Evolutionary conservation across 1,140 invertebrate species (phyloP), one percentile per base, ranked within the genome.

Genomic region (Agrypnia vestita): DNA sequence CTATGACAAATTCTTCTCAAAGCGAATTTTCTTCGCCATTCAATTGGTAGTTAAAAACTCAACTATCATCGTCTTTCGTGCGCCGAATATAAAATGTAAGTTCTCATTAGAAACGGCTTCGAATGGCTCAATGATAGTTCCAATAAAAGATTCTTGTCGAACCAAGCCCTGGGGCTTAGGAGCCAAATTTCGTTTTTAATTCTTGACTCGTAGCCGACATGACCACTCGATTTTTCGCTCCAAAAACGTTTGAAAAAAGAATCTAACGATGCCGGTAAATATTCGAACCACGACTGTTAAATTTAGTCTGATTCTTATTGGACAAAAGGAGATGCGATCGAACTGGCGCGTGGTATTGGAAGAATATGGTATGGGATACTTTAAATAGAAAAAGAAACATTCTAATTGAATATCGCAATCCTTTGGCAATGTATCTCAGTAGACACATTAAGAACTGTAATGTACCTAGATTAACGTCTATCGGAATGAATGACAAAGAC

Each of bases 351-450:
- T 6, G 25, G 25, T 64, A 13, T 64, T 13, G 12, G 35, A 12
- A 61, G 19, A 9, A n/a, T n/a, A 25, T 8, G 61, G 61, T 64
- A 12, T 7, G 35, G 25, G 13, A 64, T 19, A 59, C 11, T 59
- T 59, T 19, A 19, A 59, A 59, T 19, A 10, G 61, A 13, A 13
- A 64, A 64, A 43, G 61, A 25, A 64, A 64, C 61, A 64, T 64
- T 64, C 21, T 64, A 64, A 64, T 64, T 64, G 25, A 64, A 64
- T 64, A 64, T 64, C 19, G 61, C 35, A 64, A 35, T 35, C 61
- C 19, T 25, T 35, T 64, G 19, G 35, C 25, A 25, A 25, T 64
- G 19, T n/a, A n/a, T n/a, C n/a, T n/a, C n/a, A n/a, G n/a, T n/a
- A n/a, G n/a, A n/a, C n/a, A n/a, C n/a, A n/a, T n/a, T n/a, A n/a